Percentiles rank a stretch among this genome's conserved stretches.
Evolutionary conservation across 2,797 vertebrate species (phyloP).

Genomic region (Gallinago solitaria): DNA sequence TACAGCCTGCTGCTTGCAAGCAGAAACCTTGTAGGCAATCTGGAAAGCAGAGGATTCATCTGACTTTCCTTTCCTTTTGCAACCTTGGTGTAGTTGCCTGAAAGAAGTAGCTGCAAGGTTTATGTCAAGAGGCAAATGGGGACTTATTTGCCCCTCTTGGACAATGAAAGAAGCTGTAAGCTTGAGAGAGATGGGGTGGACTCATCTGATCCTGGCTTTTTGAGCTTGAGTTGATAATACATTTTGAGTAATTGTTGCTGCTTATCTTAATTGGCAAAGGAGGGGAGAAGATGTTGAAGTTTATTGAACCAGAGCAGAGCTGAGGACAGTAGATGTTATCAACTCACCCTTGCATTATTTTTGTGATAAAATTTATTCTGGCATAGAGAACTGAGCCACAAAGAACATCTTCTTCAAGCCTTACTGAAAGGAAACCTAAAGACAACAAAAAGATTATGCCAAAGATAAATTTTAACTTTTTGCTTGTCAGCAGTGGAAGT

Average conservation of each 20-base stretch:
- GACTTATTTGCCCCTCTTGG: neutral
- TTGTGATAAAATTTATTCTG: neutral
- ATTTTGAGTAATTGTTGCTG: constrained; percentile 46
- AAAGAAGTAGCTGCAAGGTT: constrained; percentile 11
- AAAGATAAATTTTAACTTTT: constrained; percentile 17
- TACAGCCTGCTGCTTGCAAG: constrained; percentile 18
- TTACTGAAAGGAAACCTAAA: neutral
- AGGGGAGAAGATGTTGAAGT: constrained; percentile 22
- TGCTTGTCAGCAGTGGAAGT: neutral
- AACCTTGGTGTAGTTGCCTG: neutral
- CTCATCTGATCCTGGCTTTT: neutral
- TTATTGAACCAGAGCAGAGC: constrained; percentile 18
- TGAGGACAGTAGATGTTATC: constrained; percentile 29
- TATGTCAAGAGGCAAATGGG: neutral
- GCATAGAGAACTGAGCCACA: neutral
- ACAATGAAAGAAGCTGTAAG: neutral
- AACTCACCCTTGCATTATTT: neutral
- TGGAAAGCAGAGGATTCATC: neutral
- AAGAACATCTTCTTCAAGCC: neutral
- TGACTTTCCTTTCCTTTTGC: neutral
- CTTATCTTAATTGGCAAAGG: constrained; percentile 44
- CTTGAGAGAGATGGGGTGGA: neutral
- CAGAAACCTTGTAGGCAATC: neutral
- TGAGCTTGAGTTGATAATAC: neutral
- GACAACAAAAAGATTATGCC: neutral